phyloP scores from a whole-genome alignment of 1,140 invertebrate genomes.

The Apis dorsata region DNA sequence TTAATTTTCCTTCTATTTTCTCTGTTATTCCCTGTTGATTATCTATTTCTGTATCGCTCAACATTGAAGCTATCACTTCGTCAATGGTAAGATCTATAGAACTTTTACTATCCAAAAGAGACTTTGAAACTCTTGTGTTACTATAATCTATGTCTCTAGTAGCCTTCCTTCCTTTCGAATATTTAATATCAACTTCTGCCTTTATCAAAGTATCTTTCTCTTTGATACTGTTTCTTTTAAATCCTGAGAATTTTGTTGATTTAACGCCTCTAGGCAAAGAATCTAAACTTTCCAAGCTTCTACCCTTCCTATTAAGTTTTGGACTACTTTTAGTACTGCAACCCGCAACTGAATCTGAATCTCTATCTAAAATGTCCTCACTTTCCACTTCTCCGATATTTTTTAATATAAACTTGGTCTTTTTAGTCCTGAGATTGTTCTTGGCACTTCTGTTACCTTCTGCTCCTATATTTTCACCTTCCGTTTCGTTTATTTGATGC shows the following conservation, averaged over 20 bases:
- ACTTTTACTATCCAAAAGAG: conserved; percentile 63
- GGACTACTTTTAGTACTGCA: conserved; percentile 64
- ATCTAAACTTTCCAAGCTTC: conserved; percentile 47
- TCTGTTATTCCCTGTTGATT: conserved; percentile 52
- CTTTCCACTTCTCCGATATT: conserved; percentile 29
- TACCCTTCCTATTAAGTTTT: conserved; percentile 65
- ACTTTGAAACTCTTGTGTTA: conserved; percentile 42
- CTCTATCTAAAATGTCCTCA: conserved; percentile 61
- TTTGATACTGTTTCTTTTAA: conserved; percentile 49
- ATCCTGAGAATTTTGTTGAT: conserved; percentile 46
- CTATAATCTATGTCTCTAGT: conserved; percentile 48
- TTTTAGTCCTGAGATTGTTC: conserved; percentile 72
- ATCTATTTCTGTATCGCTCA: conserved; percentile 69
- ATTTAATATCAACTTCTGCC: conserved; percentile 41
- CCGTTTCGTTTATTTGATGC: conserved; percentile 52
- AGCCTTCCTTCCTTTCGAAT: conserved; percentile 51
- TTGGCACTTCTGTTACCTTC: conserved; percentile 71
- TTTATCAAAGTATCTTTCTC: conserved; percentile 42
- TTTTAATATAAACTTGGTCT: conserved; percentile 62
- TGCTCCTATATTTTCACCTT: conserved; percentile 55
- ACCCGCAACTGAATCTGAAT: conserved; percentile 42
- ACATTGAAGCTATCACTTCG: conserved; percentile 76
- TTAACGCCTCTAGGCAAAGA: conserved; percentile 61
- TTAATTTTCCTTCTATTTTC: conserved; percentile 65
- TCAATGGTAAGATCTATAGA: conserved; percentile 77